Percentiles rank a stretch among this genome's conserved stretches.
Conservation (phyloP, 1,140 invertebrate genomes). For the Aphidius gifuensis region DNA sequence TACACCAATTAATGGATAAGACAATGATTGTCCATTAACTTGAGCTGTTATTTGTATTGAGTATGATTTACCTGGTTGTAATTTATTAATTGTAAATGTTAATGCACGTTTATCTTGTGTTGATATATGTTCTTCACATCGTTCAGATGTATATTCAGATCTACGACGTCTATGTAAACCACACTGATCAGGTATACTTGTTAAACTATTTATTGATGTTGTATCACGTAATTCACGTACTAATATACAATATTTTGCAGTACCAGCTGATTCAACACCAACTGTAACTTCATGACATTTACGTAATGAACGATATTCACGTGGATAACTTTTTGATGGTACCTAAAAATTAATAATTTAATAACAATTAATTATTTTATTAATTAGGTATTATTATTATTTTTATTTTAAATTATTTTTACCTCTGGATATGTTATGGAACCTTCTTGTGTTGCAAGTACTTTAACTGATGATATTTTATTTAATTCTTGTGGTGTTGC, state of each 20-base stretch:
- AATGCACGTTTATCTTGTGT: slow-evolving; percentile 36
- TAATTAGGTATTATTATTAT: slow-evolving; percentile 10
- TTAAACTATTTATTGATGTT: slow-evolving; percentile 27
- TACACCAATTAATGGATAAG: slow-evolving; percentile 41
- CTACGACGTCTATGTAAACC: slow-evolving; percentile 40
- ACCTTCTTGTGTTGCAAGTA: slow-evolving; percentile 46
- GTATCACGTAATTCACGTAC: slow-evolving; percentile 39
- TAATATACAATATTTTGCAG: slow-evolving; percentile 44
- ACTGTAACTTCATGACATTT: slow-evolving; percentile 46
- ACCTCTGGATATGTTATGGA: slow-evolving; percentile 46
- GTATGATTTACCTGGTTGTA: slow-evolving; percentile 43
- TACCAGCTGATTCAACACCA: slow-evolving; percentile 42
- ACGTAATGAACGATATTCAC: slow-evolving; percentile 42
- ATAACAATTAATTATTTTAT: slow-evolving; percentile 4
- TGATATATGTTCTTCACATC: slow-evolving; percentile 40
- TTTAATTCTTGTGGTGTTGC: slow-evolving; percentile 41
- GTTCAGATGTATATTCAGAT: slow-evolving; percentile 40
- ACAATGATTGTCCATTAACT: slow-evolving; percentile 39
- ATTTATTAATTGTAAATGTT: slow-evolving; percentile 39
- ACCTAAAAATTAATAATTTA: slow-evolving; percentile 31
- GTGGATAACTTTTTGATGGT: slow-evolving; percentile 37
- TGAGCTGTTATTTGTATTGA: slow-evolving; percentile 44
- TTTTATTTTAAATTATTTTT: slow-evolving; percentile 18
- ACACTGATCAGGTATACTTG: slow-evolving; percentile 41
- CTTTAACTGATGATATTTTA: slow-evolving; percentile 43